Percentiles rank a stretch among this genome's conserved stretches.
Conservation (phyloP, 2,113 vertebrate species). For the Danio rerio region GRCz12tu NC_133182.1:34962501-34963000, state of each 20-base stretch:
- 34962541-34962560: constrained; percentile 95
- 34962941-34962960: not conserved
- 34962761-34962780: not conserved
- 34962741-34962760: not conserved
- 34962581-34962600: constrained; percentile 98
- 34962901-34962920: not conserved
- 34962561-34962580: constrained; percentile 94
- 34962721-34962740: not conserved
- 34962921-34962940: constrained; percentile 9
- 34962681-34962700: not conserved
- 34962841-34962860: not conserved
- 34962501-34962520: not conserved
- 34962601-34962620: constrained; percentile 61
- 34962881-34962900: not conserved
- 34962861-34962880: not conserved
- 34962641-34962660: not conserved
- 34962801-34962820: not conserved
- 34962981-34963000: not conserved
- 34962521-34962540: constrained; percentile 66
- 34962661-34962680: not conserved
- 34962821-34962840: constrained; percentile 25
- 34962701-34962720: not conserved
- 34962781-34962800: constrained; percentile 7
- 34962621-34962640: not conserved
- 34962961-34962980: constrained; percentile 35